Evolutionary conservation across 2,113 vertebrate genomes (phyloP).

Genomic region (rat (Rattus norvegicus)): DNA sequence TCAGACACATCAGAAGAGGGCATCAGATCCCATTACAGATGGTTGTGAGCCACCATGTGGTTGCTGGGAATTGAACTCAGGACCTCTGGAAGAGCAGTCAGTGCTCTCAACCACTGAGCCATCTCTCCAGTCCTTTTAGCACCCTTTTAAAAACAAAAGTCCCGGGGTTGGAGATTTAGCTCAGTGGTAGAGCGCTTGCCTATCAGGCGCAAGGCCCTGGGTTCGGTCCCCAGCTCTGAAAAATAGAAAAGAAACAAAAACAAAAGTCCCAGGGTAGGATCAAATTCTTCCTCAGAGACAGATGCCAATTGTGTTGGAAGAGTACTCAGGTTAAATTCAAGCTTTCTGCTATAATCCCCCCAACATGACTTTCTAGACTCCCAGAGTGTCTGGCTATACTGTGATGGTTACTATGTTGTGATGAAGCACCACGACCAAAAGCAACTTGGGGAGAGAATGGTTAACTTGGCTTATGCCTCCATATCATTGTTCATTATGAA

Average conservation of each 20-base stretch:
- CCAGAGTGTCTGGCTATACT: neutral
- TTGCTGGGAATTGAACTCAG: no score
- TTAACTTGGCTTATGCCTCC: neutral
- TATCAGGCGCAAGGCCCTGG: no score
- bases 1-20: no score
- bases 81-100: no score
- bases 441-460: neutral
- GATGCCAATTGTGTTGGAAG: neutral
- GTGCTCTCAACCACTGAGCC: no score
- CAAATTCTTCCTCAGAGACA: neutral
- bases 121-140: no score
- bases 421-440: neutral
- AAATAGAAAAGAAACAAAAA: no score
- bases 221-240: no score
- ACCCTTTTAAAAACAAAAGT: neutral
- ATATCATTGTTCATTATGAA: neutral
- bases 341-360: neutral
- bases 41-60: no score
- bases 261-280: neutral
- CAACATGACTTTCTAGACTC: neutral
- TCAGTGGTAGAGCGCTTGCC: no score
- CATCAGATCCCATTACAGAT: no score
- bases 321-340: neutral
- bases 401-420: neutral
- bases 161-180: no score